Percentiles rank a stretch among this genome's conserved stretches.
These are phyloP conservation scores for Brachionus angularis DNA, from an alignment of 1,140 invertebrate genomes.

Conservation along the genomic window DNA sequence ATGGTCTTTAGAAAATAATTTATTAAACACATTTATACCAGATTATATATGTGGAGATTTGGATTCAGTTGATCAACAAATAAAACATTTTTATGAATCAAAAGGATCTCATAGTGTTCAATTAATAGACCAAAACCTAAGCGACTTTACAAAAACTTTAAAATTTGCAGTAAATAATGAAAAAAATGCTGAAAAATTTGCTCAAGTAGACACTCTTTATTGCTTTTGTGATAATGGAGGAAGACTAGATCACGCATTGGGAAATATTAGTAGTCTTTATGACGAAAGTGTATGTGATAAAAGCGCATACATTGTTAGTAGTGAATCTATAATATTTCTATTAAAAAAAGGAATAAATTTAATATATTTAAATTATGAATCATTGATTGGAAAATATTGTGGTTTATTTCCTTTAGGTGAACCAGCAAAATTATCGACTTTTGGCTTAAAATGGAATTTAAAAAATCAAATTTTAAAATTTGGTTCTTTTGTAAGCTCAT, in stretches of 20 bases:
- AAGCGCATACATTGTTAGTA: background rate
- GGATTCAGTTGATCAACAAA: conserved; percentile 26
- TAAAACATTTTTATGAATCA: background rate
- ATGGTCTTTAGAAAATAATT: background rate
- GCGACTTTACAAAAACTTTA: conserved; percentile 32
- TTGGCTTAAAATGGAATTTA: conserved; percentile 30
- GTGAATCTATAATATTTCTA: conserved; percentile 32
- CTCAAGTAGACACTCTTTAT: background rate
- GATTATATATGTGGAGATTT: conserved; percentile 35
- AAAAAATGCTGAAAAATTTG: background rate
- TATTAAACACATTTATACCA: background rate
- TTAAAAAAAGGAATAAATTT: conserved; percentile 10
- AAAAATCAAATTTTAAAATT: conserved; percentile 14
- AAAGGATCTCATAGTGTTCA: background rate
- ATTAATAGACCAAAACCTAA: conserved; percentile 14
- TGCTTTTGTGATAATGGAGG: conserved; percentile 22
- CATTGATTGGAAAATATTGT: conserved; percentile 2
- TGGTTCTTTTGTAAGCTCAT: conserved; percentile 2
- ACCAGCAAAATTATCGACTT: conserved; percentile 8
- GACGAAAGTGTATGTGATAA: conserved; percentile 2
- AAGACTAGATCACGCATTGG: conserved; percentile 25
- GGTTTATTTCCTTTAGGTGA: conserved; percentile 17
- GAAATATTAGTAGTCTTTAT: conserved; percentile 25
- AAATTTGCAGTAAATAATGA: background rate
- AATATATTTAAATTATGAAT: conserved; percentile 2